These are phyloP conservation scores for Pyrrhia umbra DNA, from an alignment of 2,888 invertebrate species.

Conservation along the genomic window DNA sequence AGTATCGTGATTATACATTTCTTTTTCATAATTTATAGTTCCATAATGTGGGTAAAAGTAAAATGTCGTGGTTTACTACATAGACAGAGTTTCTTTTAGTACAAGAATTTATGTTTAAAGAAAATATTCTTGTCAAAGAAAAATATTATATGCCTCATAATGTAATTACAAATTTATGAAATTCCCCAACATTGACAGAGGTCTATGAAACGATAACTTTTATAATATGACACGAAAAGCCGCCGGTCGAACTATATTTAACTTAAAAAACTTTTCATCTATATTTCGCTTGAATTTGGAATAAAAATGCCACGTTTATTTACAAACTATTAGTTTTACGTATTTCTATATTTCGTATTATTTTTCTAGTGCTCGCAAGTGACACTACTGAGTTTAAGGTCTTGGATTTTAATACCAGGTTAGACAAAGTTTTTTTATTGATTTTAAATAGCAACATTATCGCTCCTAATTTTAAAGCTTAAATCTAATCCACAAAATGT, in stretches of 20 bases:
- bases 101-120: background rate
- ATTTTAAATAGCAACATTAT: too few relatives aligned
- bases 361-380: too few relatives aligned
- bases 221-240: conserved; percentile 8
- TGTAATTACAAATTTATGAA: conserved; percentile 15
- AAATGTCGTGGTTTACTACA: background rate
- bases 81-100: background rate
- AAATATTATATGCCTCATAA: background rate
- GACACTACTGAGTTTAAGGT: too few relatives aligned
- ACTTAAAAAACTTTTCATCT: conserved; percentile 7
- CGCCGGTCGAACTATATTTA: background rate
- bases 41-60: background rate
- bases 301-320: too few relatives aligned
- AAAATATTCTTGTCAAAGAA: background rate
- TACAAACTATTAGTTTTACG: too few relatives aligned
- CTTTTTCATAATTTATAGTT: background rate
- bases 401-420: too few relatives aligned
- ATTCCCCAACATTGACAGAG: conserved; percentile 17
- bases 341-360: too few relatives aligned
- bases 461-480: too few relatives aligned
- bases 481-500: too few relatives aligned
- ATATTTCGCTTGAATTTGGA: background rate
- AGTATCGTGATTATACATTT: background rate
- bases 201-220: conserved; percentile 12
- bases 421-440: too few relatives aligned